Evolutionary conservation across 2,888 invertebrate species (phyloP), one percentile per base, ranked within the genome.

Genomic region (Cheilosia variabilis): DNA sequence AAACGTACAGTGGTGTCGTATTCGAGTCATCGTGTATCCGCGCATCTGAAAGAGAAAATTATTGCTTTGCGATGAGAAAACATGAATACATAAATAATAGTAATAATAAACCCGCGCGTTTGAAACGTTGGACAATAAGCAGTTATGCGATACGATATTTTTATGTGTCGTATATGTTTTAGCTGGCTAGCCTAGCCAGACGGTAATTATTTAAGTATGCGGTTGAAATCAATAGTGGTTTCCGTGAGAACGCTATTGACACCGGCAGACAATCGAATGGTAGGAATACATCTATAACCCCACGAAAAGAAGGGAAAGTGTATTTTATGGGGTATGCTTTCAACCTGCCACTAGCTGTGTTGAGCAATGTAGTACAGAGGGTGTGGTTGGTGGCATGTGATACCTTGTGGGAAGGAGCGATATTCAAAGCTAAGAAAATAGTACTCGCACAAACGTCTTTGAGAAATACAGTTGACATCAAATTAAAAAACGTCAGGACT

Each of bases 1-100:
- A 88, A 89, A 88, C 24, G 81, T 77, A 45, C 75, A 81, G 57
- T 77, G 86, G 72, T 86, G 68, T 77, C 81, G 86, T 81, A 86
- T 86, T 81, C 81, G 86, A 55, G 72, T 62, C 86, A 86, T 86
- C 53, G 43, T 81, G 55, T 53, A 62, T 66, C 55, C 71, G 84
- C 71, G 65, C 76, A 80, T 80, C 86, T 86, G 81, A 60, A 86
- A 81, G 72, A 81, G 66, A 77, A 81, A 81, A 65, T 71, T n/a
- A 10, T 77, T 71, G 45, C 57, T 24, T 15, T 24, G 31, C 60
- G 53, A 65, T 72, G 47, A 43, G 37, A 52, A 52, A 45, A 58
- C 17, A 34, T 58, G 37, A 58, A 69, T 50, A 58, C 55, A 17
- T 9, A 47, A 7, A 47, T 65, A 45, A 43, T 66, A 45, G 34